Evolutionary conservation across 1,140 invertebrate species (phyloP).

Genomic region (Meloidogyne hapla): DNA sequence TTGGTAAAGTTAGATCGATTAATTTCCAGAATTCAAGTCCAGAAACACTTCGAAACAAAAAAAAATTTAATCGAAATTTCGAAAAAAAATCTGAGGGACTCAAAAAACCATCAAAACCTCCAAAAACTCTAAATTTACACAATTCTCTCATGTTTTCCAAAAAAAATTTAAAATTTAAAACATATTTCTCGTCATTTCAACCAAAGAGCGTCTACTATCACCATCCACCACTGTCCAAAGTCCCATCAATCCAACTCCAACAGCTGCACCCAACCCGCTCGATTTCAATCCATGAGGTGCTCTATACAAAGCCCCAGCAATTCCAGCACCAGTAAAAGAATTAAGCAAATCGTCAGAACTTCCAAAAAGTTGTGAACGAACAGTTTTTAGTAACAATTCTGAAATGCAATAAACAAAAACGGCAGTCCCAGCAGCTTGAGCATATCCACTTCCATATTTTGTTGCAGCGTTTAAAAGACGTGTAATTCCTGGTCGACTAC

Average conservation of each 20-base stretch:
- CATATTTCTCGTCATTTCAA: slow-evolving; percentile 43
- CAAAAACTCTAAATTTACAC: background rate
- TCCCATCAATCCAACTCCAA: slow-evolving; percentile 38
- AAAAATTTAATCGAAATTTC: too few relatives aligned
- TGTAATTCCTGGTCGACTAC: slow-evolving; percentile 38
- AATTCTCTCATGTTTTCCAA: background rate
- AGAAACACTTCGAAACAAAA: too few relatives aligned
- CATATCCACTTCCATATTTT: slow-evolving; percentile 54
- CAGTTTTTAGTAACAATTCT: slow-evolving; percentile 36
- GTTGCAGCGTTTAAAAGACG: slow-evolving; percentile 50
- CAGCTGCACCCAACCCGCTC: slow-evolving; percentile 35
- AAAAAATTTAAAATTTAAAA: background rate
- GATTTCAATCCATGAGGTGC: slow-evolving; percentile 42
- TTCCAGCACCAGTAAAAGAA: slow-evolving; percentile 45
- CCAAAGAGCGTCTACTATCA: slow-evolving; percentile 41
- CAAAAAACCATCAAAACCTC: too few relatives aligned
- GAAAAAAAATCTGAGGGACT: too few relatives aligned
- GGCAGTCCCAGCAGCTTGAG: slow-evolving; percentile 49
- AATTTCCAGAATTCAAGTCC: too few relatives aligned
- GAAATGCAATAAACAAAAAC: slow-evolving; percentile 49
- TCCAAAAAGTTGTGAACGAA: slow-evolving; percentile 18
- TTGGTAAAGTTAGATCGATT: too few relatives aligned
- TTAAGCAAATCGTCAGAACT: slow-evolving; percentile 48
- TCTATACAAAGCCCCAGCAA: slow-evolving; percentile 49
- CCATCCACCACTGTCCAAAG: slow-evolving; percentile 38